These are phyloP conservation scores for Amblyopsis hoosieri DNA, from an alignment of 2,797 vertebrate species.

Conservation along the genomic window DNA sequence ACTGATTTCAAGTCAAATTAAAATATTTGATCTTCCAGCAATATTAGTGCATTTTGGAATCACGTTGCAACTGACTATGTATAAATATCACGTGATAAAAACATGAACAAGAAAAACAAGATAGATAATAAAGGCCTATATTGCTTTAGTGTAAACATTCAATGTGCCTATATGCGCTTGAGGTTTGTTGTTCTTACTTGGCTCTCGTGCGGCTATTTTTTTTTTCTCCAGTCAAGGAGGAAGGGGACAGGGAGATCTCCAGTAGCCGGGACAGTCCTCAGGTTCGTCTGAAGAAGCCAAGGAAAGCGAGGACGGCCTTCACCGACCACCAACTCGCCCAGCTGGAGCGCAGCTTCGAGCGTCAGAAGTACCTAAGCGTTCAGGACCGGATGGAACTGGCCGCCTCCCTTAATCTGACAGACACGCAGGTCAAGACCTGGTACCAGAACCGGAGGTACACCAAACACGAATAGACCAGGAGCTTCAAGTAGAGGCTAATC, in stretches of 20 bases:
- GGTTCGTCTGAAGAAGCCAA: constrained; percentile 93
- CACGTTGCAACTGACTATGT: too few species aligned
- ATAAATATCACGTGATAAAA: too few species aligned
- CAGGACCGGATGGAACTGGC: constrained; percentile 99
- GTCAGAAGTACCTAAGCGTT: constrained; percentile 97
- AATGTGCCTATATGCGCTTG: too few species aligned
- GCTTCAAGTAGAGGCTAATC: too few species aligned
- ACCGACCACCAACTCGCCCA: constrained; percentile 97
- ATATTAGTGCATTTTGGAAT: too few species aligned
- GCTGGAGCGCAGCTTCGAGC: constrained; percentile 96
- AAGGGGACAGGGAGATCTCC: constrained; percentile 95
- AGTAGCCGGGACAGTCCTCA: constrained; percentile 97
- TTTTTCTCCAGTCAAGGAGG: constrained; percentile 88
- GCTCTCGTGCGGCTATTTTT: background rate
- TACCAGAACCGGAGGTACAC: constrained; percentile 97
- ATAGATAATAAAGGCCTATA: too few species aligned
- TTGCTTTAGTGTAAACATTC: too few species aligned
- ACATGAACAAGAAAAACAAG: too few species aligned
- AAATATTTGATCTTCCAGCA: too few species aligned
- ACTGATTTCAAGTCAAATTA: too few species aligned
- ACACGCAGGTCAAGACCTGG: constrained; percentile 99
- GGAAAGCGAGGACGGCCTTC: constrained; percentile 97
- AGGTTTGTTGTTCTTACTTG: too few species aligned
- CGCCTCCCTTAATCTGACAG: constrained; percentile 96
- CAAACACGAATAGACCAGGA: background rate